Evolutionary conservation across 2,113 vertebrate species (phyloP).

Genomic region (Myotis davidii): DNA sequence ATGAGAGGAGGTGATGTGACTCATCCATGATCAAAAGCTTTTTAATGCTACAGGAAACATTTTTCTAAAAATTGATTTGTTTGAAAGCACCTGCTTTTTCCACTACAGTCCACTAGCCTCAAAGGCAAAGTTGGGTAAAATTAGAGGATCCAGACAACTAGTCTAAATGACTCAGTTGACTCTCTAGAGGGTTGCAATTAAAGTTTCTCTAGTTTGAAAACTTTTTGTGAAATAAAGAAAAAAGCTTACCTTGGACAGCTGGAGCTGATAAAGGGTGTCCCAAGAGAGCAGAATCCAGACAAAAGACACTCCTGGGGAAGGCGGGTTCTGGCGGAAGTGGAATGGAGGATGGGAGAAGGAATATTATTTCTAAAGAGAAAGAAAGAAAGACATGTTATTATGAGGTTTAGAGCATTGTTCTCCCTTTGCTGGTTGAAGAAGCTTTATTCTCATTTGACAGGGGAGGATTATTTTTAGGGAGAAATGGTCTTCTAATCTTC

Average conservation of each 20-base stretch:
- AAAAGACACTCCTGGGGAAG: constrained; percentile 47
- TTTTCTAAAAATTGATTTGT: not conserved
- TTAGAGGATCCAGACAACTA: not conserved
- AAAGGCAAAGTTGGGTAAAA: not conserved
- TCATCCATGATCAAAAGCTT: not conserved
- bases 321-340: not conserved
- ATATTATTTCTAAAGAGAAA: constrained; percentile 16
- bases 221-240: not conserved
- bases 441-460: not conserved
- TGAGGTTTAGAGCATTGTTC: not conserved
- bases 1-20: not conserved
- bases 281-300: constrained; percentile 56
- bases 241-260: constrained; percentile 42
- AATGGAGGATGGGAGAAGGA: not conserved
- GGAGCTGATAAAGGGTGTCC: constrained; percentile 33
- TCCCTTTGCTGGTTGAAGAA: not conserved
- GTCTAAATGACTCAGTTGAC: constrained; percentile 35
- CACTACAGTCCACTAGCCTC: not conserved
- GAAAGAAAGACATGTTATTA: not conserved
- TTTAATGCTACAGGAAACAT: not conserved
- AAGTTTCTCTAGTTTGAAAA: constrained; percentile 40
- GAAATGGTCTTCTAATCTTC: not conserved
- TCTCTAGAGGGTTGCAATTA: constrained; percentile 53
- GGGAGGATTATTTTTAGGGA: not conserved
- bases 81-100: constrained; percentile 26